These are phyloP conservation scores for Heterohyrax brucei DNA, from an alignment of 2,797 vertebrate species.

Conservation along the genomic window DNA sequence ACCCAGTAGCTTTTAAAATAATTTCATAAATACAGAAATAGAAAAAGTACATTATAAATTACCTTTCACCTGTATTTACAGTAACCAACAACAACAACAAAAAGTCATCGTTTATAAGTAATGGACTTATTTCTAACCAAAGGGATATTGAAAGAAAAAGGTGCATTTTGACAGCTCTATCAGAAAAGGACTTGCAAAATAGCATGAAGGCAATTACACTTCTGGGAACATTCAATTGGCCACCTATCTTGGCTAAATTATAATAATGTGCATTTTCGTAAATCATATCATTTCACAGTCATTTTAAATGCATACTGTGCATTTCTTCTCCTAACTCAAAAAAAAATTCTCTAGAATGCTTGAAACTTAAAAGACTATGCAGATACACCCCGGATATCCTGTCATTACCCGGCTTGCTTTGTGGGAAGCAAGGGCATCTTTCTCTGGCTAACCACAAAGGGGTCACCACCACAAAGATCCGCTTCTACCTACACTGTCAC, in stretches of 20 bases:
- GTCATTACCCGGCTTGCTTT: not conserved
- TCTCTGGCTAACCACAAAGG: slow-evolving; percentile 11
- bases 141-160: slow-evolving; percentile 80
- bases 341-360: slow-evolving; percentile 72
- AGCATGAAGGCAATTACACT: slow-evolving; percentile 81
- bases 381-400: not conserved
- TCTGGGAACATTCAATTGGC: slow-evolving; percentile 79
- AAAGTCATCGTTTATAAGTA: slow-evolving; percentile 77
- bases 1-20: slow-evolving; percentile 75
- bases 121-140: slow-evolving; percentile 81
- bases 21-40: slow-evolving; percentile 69
- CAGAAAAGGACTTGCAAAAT: slow-evolving; percentile 75
- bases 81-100: slow-evolving; percentile 21
- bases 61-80: slow-evolving; percentile 78
- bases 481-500: not conserved
- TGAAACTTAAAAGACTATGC: slow-evolving; percentile 70
- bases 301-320: slow-evolving; percentile 74
- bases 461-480: not conserved
- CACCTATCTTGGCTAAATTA: slow-evolving; percentile 82
- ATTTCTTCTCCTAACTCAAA: slow-evolving; percentile 77
- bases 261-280: slow-evolving; percentile 83
- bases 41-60: slow-evolving; percentile 72
- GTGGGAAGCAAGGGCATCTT: not conserved
- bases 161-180: slow-evolving; percentile 76
- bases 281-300: slow-evolving; percentile 84